Percentiles rank a stretch among this genome's conserved stretches.
Conservation (phyloP, 2,113 vertebrate species). For the Elanoides forficatus region DNA sequence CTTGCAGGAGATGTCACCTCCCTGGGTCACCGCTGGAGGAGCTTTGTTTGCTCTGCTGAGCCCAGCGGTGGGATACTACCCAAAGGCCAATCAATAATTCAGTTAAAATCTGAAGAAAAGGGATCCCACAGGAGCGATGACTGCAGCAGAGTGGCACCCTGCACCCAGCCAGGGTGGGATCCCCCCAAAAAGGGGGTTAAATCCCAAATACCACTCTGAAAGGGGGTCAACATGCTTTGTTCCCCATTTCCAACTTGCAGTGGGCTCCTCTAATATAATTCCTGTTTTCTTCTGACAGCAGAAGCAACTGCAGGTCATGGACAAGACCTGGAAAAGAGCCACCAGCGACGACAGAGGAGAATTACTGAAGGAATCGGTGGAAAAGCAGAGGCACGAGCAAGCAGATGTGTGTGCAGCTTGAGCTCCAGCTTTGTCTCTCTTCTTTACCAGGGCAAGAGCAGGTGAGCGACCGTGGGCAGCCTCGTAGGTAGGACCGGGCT, state of each 20-base stretch:
- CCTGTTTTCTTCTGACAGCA: neutral
- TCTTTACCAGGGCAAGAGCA: neutral
- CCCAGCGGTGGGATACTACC: neutral
- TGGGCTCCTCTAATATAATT: neutral
- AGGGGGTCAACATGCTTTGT: accelerated
- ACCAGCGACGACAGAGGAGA: neutral
- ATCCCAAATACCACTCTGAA: accelerated
- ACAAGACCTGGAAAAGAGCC: neutral
- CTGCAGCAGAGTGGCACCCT: accelerated
- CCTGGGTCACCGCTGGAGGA: neutral
- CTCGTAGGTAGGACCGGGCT: neutral
- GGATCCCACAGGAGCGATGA: neutral
- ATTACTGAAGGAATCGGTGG: neutral
- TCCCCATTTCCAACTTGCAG: neutral
- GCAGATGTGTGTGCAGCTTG: accelerated
- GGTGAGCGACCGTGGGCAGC: accelerated
- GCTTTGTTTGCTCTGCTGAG: neutral
- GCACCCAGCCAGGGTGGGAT: neutral
- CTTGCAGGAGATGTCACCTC: neutral
- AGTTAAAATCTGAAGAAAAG: neutral
- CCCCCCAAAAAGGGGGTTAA: neutral
- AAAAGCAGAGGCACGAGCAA: neutral
- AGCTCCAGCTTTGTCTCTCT: neutral
- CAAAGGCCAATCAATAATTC: accelerated
- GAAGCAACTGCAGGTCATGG: neutral